A percentile compares a stretch with the other conserved stretches of the same genome.
phyloP scores from a whole-genome alignment of 2,797 vertebrate species.

The Novumbra hubbsi region DNA sequence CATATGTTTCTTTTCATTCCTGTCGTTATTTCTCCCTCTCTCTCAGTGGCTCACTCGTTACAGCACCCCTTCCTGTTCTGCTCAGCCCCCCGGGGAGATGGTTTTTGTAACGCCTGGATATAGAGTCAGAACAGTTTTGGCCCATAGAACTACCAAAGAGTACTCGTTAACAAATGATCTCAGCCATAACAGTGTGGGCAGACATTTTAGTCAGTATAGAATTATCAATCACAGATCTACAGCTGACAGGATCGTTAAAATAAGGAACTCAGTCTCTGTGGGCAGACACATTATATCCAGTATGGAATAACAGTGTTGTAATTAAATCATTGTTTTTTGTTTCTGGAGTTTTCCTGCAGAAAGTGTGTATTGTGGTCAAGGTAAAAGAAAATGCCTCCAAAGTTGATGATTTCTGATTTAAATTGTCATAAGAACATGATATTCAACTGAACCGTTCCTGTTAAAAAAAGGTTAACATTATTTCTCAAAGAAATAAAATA shows the following conservation, averaged over 20 bases:
- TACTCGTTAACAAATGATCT: not conserved
- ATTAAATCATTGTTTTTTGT: no score
- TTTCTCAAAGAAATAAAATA: no score
- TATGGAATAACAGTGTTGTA: no score
- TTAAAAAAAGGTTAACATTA: no score
- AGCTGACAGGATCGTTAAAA: not conserved
- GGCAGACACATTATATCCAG: no score
- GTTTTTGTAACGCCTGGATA: not conserved
- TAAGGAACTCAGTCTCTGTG: no score
- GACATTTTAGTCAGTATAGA: not conserved
- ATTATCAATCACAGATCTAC: not conserved
- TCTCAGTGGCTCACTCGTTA: not conserved
- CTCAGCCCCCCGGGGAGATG: constrained; percentile 1
- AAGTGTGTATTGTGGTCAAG: no score
- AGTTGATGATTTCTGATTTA: no score
- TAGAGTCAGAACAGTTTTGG: not conserved
- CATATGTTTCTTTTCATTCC: not conserved
- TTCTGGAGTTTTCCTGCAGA: no score
- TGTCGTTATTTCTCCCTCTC: not conserved
- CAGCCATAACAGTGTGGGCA: not conserved
- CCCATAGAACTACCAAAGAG: not conserved
- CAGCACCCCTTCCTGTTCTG: not conserved
- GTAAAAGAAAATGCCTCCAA: no score
- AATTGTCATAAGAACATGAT: no score
- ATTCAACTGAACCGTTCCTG: no score